Evolutionary conservation across 2,113 vertebrate species (phyloP).

Genomic region (Promerops cafer): DNA sequence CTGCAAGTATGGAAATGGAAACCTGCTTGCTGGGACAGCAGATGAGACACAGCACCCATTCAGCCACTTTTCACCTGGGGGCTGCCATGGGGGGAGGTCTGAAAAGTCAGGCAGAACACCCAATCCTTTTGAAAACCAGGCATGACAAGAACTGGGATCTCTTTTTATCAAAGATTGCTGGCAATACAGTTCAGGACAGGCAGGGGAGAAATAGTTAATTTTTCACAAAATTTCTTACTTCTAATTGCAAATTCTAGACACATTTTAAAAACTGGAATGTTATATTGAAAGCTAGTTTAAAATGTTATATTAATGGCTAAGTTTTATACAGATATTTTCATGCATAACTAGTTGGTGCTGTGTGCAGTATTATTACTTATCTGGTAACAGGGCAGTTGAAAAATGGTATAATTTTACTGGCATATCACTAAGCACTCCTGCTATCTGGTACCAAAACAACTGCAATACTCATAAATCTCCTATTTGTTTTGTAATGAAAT

Average conservation of each 20-base stretch:
- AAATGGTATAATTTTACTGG: not conserved
- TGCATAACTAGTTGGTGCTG: not conserved
- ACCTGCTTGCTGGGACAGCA: not conserved
- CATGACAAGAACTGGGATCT: not conserved
- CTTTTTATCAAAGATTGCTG: not conserved
- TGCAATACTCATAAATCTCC: not conserved
- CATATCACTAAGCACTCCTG: not conserved
- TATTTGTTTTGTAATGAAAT: not conserved
- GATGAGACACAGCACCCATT: not conserved
- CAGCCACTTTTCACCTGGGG: not conserved
- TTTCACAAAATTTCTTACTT: not conserved
- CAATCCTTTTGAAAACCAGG: not conserved
- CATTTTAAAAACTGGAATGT: not conserved
- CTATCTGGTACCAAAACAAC: not conserved
- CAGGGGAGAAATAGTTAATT: rapidly evolving
- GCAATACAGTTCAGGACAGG: not conserved
- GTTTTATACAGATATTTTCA: not conserved
- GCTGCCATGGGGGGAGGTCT: not conserved
- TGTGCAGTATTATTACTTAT: not conserved
- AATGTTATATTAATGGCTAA: not conserved
- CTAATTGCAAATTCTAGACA: not conserved
- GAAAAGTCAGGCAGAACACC: not conserved
- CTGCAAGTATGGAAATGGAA: not conserved
- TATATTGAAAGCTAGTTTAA: not conserved
- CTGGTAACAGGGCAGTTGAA: not conserved